A percentile compares a stretch with the other conserved stretches of the same genome.
These are phyloP conservation scores for Anticlea derivata DNA, from an alignment of 2,888 invertebrate genomes.

Conservation along the genomic window DNA sequence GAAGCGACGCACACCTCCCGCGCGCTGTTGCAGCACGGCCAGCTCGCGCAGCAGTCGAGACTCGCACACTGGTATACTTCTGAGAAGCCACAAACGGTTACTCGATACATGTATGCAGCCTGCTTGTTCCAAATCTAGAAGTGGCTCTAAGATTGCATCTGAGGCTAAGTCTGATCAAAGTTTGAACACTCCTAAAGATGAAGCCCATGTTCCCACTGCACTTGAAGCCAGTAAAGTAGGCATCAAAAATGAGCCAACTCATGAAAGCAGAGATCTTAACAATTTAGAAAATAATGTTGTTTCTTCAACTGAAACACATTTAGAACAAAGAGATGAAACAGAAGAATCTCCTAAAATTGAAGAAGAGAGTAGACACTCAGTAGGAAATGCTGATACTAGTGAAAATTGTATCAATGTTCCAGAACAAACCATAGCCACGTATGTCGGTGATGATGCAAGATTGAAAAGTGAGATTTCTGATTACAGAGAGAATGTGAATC, in stretches of 20 bases:
- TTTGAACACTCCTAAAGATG: constrained; percentile 58
- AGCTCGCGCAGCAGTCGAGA: constrained; percentile 79
- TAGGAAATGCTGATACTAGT: constrained; percentile 48
- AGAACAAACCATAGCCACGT: constrained; percentile 61
- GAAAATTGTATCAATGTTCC: constrained; percentile 48
- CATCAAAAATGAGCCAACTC: constrained; percentile 54
- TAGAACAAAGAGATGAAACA: constrained; percentile 56
- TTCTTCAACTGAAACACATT: constrained; percentile 49
- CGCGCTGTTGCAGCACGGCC: constrained; percentile 73
- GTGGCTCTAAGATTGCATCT: constrained; percentile 49
- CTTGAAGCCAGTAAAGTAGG: constrained; percentile 52
- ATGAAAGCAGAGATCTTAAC: constrained; percentile 46
- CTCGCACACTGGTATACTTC: constrained; percentile 81
- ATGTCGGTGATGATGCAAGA: constrained; percentile 65
- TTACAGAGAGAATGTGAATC: constrained; percentile 81
- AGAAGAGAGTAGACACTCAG: constrained; percentile 47
- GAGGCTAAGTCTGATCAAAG: constrained; percentile 62
- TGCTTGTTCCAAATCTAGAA: constrained; percentile 60
- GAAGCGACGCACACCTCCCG: constrained; percentile 58
- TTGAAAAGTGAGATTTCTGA: constrained; percentile 76
- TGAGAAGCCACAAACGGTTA: constrained; percentile 86
- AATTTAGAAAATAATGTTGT: constrained; percentile 44
- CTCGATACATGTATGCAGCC: constrained; percentile 60
- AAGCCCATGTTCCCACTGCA: constrained; percentile 55
- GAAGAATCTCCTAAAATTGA: constrained; percentile 69